Evolutionary conservation across 2,797 vertebrate genomes (phyloP).

Genomic region (Crotalus adamanteus): DNA sequence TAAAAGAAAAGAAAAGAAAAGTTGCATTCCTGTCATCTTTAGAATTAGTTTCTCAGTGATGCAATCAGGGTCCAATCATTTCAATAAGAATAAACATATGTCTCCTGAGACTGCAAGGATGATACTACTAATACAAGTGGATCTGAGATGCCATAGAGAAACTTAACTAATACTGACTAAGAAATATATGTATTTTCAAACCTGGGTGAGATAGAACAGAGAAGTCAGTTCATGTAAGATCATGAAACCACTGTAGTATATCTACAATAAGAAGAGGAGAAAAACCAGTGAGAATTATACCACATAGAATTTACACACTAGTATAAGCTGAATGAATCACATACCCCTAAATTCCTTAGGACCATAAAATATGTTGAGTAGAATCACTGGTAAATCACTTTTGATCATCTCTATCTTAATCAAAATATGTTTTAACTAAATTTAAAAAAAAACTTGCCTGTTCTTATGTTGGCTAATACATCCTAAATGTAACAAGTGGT

Average conservation of each 20-base stretch:
- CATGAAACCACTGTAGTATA: background rate
- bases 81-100: background rate
- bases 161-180: background rate
- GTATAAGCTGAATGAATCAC: background rate
- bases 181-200: background rate
- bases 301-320: background rate
- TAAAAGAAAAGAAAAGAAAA: background rate
- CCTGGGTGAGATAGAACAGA: background rate
- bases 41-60: background rate
- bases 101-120: background rate
- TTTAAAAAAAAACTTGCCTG: background rate
- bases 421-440: background rate
- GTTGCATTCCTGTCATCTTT: background rate
- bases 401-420: background rate
- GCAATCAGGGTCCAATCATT: background rate
- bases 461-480: background rate
- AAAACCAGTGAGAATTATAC: background rate
- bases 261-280: background rate
- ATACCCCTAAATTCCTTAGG: background rate
- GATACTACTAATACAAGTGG: background rate
- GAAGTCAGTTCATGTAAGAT: background rate
- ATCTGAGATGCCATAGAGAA: background rate
- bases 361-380: background rate
- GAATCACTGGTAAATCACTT: background rate
- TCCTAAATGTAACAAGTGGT: background rate